Conservation (phyloP, 1,140 invertebrate species). For the Lerema accius region DNA sequence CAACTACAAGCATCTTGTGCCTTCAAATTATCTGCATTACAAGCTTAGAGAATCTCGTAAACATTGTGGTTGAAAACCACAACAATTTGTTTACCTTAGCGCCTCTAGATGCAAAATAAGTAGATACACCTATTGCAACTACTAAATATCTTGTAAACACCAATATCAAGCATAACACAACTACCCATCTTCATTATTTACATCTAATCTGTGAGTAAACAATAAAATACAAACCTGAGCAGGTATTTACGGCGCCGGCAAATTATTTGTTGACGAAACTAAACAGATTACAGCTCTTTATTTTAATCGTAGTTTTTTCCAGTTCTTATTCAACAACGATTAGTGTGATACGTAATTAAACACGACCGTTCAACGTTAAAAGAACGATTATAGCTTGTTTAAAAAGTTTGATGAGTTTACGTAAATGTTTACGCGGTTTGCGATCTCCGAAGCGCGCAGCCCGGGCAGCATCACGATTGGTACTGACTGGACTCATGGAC, state of each 20-base stretch:
- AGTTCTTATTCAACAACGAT: constrained; percentile 33
- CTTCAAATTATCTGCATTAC: not conserved
- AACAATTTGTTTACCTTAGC: constrained; percentile 11
- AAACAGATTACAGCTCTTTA: constrained; percentile 56
- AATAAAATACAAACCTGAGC: constrained; percentile 56
- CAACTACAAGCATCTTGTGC: no score
- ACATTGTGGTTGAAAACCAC: constrained; percentile 14
- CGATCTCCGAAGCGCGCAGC: constrained; percentile 62
- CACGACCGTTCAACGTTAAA: constrained; percentile 48
- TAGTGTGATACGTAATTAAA: constrained; percentile 35
- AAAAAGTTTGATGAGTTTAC: constrained; percentile 66
- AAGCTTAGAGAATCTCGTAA: not conserved
- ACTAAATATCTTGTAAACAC: no score
- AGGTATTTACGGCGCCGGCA: constrained; percentile 50
- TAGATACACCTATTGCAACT: no score
- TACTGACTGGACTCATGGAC: no score
- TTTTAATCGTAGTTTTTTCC: constrained; percentile 44
- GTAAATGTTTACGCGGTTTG: constrained; percentile 68
- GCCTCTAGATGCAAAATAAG: not conserved
- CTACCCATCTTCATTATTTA: no score
- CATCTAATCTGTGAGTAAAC: constrained; percentile 35
- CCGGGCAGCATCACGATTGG: constrained; percentile 58
- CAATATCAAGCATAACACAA: no score
- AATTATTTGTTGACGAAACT: constrained; percentile 46
- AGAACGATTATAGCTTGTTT: constrained; percentile 30